Base-by-base conservation (phyloP, 2,888 invertebrate species). In the Steromphala cineraria region DNA sequence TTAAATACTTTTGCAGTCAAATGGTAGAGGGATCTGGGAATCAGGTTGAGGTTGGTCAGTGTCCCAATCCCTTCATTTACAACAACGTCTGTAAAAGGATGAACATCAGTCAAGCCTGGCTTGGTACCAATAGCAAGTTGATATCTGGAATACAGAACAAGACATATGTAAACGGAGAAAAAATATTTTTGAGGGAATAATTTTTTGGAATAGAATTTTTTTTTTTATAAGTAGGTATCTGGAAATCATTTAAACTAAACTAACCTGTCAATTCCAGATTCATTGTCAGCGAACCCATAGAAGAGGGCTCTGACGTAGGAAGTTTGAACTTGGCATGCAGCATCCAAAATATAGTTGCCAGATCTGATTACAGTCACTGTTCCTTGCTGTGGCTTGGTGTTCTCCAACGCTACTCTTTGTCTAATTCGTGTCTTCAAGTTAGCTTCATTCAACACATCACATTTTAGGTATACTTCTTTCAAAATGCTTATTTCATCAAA, bases 1-100 rank as follows among this genome's bases (percentile, higher is more conserved):
- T 90, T 90, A 79, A 83, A 87, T 7, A 83, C 84, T 46, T 84
- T 77, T 0, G 87, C 81, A 10, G 88, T 86, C 0, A 83, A 87
- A 75, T 82, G 86, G 28, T 89, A 83, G 24, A 52, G 19, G 13
- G 79, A 74, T 1, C 85, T 84, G 19, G 79, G 31, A 19, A 36
- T 24, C 13, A 88, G 31, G 10, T 36, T 52, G 8, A 87, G 80
- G 19, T 85, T 75, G 13, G 79, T 76, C 3, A 87, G 31, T 71
- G 36, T 36, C 21, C 87, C 80, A 53, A 87, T 53, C 53, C 79
- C 81, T 7, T 78, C 75, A 2, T 82, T 36, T 15, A 40, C n/a
- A 28, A 19, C 19, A 19, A 83, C 79, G 2, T n/a, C 28, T 36
- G 10, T 62, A 52, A 80, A 84, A 13, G 77, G 74, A 4, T 36